Percentiles rank a stretch among this genome's conserved stretches.
These are phyloP conservation scores for Darevskia mixta DNA, from an alignment of 2,797 vertebrate species.

Conservation along the genomic window DNA sequence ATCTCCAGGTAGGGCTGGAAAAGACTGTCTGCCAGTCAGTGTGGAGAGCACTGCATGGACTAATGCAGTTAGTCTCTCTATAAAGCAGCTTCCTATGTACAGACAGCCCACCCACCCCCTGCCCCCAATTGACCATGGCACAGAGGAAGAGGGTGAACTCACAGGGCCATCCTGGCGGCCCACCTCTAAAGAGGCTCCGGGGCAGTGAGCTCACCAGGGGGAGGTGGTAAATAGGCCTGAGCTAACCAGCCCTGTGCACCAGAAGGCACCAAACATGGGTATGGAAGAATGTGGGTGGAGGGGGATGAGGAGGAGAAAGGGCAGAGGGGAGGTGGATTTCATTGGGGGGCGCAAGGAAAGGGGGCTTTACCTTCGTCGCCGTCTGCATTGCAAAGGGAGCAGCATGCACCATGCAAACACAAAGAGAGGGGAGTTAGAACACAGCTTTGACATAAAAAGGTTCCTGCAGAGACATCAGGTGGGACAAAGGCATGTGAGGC, in stretches of 20 bases:
- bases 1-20: no score
- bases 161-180: no score
- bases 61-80: no score
- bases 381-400: slow-evolving; percentile 91
- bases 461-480: slow-evolving; percentile 34
- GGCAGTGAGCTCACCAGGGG: background rate
- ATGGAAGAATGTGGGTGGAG: background rate
- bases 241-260: no score
- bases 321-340: background rate
- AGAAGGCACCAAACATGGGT: background rate
- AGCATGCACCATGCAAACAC: slow-evolving; percentile 97
- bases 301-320: fast-evolving
- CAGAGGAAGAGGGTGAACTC: background rate
- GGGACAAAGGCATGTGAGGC: background rate
- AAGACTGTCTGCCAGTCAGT: no score
- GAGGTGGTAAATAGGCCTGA: background rate
- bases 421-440: slow-evolving; percentile 87
- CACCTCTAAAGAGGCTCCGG: background rate
- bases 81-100: background rate
- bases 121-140: no score
- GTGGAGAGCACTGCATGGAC: no score
- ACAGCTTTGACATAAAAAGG: slow-evolving; percentile 55
- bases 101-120: no score
- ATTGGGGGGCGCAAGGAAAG: slow-evolving; percentile 40
- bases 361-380: slow-evolving; percentile 93